phyloP scores from a whole-genome alignment of 2,888 invertebrate genomes.

The Priocnemis perturbator region DNA sequence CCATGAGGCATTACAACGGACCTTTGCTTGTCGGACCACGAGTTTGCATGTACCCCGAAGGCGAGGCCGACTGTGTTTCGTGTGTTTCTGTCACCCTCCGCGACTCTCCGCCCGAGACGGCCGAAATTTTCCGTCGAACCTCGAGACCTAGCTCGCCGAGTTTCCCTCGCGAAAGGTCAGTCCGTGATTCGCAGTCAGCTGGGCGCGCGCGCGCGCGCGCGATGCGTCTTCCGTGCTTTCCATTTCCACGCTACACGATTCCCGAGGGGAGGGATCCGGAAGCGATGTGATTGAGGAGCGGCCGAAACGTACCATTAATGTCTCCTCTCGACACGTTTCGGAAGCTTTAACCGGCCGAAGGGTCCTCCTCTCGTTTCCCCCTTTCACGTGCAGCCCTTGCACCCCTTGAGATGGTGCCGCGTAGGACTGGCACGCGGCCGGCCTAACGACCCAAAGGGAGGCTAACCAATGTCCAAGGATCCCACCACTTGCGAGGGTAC shows the following conservation, averaged over 20 bases:
- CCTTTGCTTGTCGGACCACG: constrained; percentile 38
- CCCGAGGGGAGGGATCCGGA: constrained; percentile 23
- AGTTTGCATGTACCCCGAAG: constrained; percentile 42
- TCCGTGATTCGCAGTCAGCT: too few relatives aligned
- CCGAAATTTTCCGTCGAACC: background rate
- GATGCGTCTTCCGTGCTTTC: background rate
- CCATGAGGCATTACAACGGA: constrained; percentile 42
- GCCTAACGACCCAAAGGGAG: constrained; percentile 55
- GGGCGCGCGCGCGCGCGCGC: background rate
- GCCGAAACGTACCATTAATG: constrained; percentile 27
- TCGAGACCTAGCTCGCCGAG: too few relatives aligned
- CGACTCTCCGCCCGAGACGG: constrained; percentile 22
- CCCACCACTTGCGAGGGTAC: constrained; percentile 32
- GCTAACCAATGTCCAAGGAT: constrained; percentile 22
- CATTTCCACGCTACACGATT: background rate
- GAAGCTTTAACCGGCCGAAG: constrained; percentile 37
- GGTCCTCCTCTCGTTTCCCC: constrained; percentile 21
- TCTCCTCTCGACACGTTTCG: constrained; percentile 46
- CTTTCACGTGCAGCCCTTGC: constrained; percentile 19
- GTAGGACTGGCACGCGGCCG: constrained; percentile 51
- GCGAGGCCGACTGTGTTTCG: constrained; percentile 38
- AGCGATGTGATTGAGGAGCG: constrained; percentile 16
- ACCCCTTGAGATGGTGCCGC: constrained; percentile 28
- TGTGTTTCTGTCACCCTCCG: constrained; percentile 26
- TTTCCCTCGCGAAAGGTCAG: too few relatives aligned